Evolutionary conservation across 2,888 invertebrate species (phyloP).

Genomic region (Sesia bembeciformis): DNA sequence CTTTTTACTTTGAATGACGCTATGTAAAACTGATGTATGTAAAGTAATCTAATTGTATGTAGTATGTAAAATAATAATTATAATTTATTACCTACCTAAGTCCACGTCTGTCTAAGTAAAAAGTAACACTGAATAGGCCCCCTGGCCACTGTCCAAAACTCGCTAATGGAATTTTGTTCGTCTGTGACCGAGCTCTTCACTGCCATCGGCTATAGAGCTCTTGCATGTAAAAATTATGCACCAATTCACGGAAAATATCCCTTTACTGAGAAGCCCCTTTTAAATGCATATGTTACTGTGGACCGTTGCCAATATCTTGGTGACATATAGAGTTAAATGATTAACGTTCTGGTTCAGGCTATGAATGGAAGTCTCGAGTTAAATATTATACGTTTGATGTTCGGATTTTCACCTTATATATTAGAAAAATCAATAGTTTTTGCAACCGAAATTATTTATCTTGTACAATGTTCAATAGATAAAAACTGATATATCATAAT

Average conservation of each 20-base stretch:
- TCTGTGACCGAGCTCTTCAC: constrained; percentile 55
- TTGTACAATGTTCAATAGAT: no score
- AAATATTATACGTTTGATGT: no score
- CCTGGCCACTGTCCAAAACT: constrained; percentile 56
- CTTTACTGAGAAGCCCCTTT: constrained; percentile 28
- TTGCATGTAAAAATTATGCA: constrained; percentile 54
- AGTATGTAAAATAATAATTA: not conserved
- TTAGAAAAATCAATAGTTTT: no score
- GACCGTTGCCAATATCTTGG: constrained; percentile 10
- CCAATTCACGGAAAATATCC: constrained; percentile 35
- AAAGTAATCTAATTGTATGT: no score
- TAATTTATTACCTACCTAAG: constrained; percentile 15
- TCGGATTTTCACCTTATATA: no score
- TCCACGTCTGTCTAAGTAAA: constrained; percentile 23
- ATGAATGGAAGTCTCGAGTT: no score
- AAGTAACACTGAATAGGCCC: constrained; percentile 17
- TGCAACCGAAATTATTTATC: no score
- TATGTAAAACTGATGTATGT: no score
- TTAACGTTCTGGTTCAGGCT: no score
- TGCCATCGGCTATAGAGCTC: constrained; percentile 29
- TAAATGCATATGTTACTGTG: constrained; percentile 15
- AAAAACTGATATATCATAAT: no score
- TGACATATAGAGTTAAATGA: not conserved
- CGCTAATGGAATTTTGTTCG: constrained; percentile 60
- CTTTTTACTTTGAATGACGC: no score